phyloP scores from a whole-genome alignment of 1,140 invertebrate species.

The Drosophila kepulauana region DNA sequence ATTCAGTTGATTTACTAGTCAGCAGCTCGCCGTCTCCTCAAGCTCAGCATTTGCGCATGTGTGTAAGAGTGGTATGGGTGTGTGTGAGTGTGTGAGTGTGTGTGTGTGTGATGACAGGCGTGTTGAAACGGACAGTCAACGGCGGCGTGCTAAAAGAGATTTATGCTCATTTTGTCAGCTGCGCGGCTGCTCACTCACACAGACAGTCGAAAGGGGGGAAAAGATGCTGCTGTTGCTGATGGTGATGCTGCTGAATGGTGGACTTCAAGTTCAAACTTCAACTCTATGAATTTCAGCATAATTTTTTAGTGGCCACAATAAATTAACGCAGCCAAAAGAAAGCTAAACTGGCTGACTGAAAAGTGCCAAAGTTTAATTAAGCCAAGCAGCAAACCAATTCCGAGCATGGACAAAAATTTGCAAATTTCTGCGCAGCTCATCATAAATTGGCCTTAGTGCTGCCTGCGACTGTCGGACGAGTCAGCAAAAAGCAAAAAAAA shows the following conservation, averaged over 20 bases:
- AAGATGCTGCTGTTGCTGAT: too few species aligned
- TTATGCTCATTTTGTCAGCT: conserved; percentile 80
- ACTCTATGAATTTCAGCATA: conserved; percentile 71
- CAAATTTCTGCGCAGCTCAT: conserved; percentile 47
- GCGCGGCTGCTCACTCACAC: conserved; percentile 50
- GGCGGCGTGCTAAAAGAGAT: conserved; percentile 78
- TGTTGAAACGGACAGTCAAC: conserved; percentile 79
- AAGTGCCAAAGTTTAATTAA: conserved; percentile 81
- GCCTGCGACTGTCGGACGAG: conserved; percentile 21
- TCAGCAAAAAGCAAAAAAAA: neutral
- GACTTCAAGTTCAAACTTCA: conserved; percentile 42
- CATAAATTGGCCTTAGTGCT: conserved; percentile 78
- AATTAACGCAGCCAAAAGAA: conserved; percentile 50
- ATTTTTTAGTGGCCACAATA: conserved; percentile 65
- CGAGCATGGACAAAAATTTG: conserved; percentile 14
- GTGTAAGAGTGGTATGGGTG: conserved; percentile 9
- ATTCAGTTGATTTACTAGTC: conserved; percentile 80
- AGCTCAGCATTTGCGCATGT: conserved; percentile 18
- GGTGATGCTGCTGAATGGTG: too few species aligned
- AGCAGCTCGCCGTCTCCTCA: conserved; percentile 55
- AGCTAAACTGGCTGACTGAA: conserved; percentile 48
- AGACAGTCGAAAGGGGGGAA: neutral
- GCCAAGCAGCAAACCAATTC: conserved; percentile 49
- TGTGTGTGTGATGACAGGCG: conserved; percentile 72
- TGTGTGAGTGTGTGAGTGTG: conserved; percentile 39